phyloP scores from a whole-genome alignment of 2,888 invertebrate species.

The Unio pictorum region DNA sequence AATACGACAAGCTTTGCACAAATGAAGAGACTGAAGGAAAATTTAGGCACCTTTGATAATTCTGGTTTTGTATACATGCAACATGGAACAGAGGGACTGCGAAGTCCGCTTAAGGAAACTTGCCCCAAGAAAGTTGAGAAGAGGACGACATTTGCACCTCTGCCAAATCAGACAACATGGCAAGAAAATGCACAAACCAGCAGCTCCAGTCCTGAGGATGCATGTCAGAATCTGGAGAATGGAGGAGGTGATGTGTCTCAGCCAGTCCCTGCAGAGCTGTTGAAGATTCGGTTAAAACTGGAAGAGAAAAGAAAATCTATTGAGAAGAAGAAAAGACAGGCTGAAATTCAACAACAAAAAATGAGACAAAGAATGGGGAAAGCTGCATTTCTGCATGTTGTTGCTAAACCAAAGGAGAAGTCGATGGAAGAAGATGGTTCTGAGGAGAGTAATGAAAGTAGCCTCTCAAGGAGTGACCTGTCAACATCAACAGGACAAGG shows the following conservation, averaged over 20 bases:
- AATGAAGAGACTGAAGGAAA: constrained; percentile 76
- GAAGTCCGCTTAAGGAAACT: constrained; percentile 36
- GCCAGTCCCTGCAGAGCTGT: constrained; percentile 76
- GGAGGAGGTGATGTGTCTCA: constrained; percentile 25
- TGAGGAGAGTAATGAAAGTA: constrained; percentile 9
- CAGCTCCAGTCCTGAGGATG: constrained; percentile 19
- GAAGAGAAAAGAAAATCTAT: constrained; percentile 94
- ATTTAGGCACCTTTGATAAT: constrained; percentile 56
- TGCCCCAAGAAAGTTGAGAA: constrained; percentile 73
- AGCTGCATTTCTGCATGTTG: constrained; percentile 90
- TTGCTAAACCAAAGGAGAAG: constrained; percentile 61
- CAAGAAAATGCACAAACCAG: constrained; percentile 75
- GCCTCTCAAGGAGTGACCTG: not conserved
- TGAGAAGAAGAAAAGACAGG: constrained; percentile 89
- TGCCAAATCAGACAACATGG: constrained; percentile 86
- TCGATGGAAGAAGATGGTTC: constrained; percentile 25
- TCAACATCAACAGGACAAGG: constrained; percentile 10
- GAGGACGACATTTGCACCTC: constrained; percentile 82
- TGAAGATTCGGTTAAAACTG: constrained; percentile 89
- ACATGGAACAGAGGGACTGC: constrained; percentile 66
- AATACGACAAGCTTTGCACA: constrained; percentile 82
- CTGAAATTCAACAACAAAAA: constrained; percentile 87
- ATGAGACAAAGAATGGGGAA: constrained; percentile 93
- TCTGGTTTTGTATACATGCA: constrained; percentile 74
- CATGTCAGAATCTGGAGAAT: constrained; percentile 1